Base-by-base conservation (phyloP, 2,888 invertebrate species). In the Atethmia centrago region DNA sequence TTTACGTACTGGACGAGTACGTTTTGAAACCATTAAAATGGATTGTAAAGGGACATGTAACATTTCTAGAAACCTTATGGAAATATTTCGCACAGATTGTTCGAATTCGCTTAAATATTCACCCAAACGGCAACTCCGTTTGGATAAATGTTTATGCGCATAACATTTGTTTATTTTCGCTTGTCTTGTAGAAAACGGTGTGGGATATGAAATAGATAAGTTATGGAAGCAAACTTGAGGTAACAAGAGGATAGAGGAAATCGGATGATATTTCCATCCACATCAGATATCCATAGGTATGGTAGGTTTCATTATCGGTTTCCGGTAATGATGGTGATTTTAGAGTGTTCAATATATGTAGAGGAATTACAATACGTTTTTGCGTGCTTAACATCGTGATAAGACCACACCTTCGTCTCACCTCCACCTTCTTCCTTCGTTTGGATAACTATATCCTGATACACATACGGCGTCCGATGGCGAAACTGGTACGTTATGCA, bases 401-500 rank as follows among this genome's bases (percentile, higher is more conserved):
- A 4, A 10, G 14, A 47, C n/a, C n/a, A 55, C 19, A 10, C 42
- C 45, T 74, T 62, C 3, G n/a, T n/a, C n/a, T n/a, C n/a, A n/a
- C n/a, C n/a, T n/a, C n/a, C n/a, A n/a, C n/a, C n/a, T n/a, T n/a
- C n/a, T n/a, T n/a, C n/a, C n/a, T n/a, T n/a, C n/a, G n/a, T n/a
- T n/a, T n/a, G n/a, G n/a, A 28, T 28, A 55, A n/a, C 40, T 64
- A 47, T 64, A 47, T 64, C 40, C 64, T 75, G 31, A 47, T 47
- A 25, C 16, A 2, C 16, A n/a, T 64, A 55, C 12, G 16, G 16
- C 5, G 7, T 8, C 21, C 21, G 16, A 59, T 31, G 1, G 14
- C 14, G 36, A 51, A 71, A 78, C 71, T 36, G 28, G 65, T 64
- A 45, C 14, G 49, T 79, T 55, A 25, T 16, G 72, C 12, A 7